Conservation (phyloP, 2,888 invertebrate species). For the Eupithecia exiguata region DNA sequence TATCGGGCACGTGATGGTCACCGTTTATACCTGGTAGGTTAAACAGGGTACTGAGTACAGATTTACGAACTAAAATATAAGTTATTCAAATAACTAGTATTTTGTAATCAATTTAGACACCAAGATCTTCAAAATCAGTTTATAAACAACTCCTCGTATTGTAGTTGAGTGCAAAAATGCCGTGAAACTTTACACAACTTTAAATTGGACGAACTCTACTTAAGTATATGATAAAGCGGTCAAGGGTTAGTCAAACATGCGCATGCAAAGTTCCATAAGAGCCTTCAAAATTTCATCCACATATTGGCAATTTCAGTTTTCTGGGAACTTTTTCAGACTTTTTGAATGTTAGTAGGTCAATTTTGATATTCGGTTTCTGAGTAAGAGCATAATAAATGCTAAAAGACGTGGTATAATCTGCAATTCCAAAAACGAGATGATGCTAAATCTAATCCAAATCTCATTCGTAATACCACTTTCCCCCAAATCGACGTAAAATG, state of each 20-base stretch:
- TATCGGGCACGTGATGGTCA: not conserved
- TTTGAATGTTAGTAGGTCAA: not conserved
- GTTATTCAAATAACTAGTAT: not conserved
- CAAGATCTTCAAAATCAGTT: not conserved
- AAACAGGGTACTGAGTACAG: not conserved
- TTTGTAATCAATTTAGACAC: not conserved
- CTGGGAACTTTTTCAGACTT: not conserved
- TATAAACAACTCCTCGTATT: not conserved
- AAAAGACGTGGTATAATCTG: constrained; percentile 4
- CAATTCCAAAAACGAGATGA: constrained; percentile 19
- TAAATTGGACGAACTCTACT: not conserved
- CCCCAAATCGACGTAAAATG: constrained; percentile 24
- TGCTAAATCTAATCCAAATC: constrained; percentile 22
- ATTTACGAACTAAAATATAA: not conserved
- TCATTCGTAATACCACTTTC: constrained; percentile 21
- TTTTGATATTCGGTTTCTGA: not conserved
- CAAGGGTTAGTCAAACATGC: not conserved
- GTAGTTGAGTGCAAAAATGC: not conserved
- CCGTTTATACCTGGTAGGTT: too few relatives aligned
- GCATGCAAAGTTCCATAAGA: constrained; percentile 7
- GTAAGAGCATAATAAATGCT: not conserved
- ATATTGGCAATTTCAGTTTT: constrained; percentile 3
- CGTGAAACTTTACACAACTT: not conserved
- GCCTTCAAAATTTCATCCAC: constrained; percentile 3
- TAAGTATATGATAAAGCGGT: constrained; percentile 17